Conservation (phyloP, 2,888 invertebrate species). For the Stramonita haemastoma region DNA sequence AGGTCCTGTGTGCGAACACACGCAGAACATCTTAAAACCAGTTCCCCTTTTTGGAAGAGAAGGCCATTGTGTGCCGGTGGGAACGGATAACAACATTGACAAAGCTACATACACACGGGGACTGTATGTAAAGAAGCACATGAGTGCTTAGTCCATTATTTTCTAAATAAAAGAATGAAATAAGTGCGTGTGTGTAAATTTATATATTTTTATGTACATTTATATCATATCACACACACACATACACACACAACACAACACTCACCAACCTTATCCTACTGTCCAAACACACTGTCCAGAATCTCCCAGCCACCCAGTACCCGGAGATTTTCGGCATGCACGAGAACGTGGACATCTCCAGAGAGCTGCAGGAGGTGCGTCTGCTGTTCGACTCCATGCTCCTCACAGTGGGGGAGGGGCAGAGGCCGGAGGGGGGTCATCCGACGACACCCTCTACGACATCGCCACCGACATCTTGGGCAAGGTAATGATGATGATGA, state of each 20-base stretch:
- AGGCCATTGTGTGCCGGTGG: too few species aligned
- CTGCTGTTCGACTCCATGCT: conserved; percentile 86
- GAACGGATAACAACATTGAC: too few species aligned
- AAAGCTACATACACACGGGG: too few species aligned
- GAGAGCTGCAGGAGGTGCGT: conserved; percentile 88
- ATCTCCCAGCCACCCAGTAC: conserved; percentile 86
- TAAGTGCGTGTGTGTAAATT: too few species aligned
- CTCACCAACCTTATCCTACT: background rate
- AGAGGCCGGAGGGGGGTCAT: conserved; percentile 58
- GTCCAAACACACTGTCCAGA: conserved; percentile 64
- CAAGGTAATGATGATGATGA: conserved; percentile 70
- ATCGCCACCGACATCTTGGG: conserved; percentile 75
- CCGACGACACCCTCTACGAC: conserved; percentile 69
- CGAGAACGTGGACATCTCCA: conserved; percentile 92
- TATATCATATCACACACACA: background rate
- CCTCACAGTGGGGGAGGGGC: conserved; percentile 83
- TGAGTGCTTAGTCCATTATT: too few species aligned
- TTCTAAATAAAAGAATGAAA: too few species aligned
- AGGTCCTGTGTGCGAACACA: too few species aligned
- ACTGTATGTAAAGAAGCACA: too few species aligned
- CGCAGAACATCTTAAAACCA: too few species aligned
- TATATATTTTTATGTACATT: too few species aligned
- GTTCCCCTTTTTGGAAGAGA: too few species aligned
- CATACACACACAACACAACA: background rate
- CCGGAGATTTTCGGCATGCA: conserved; percentile 95